Evolutionary conservation across 1,140 invertebrate genomes (phyloP), one percentile per base, ranked within the genome.

Genomic region (Delia radicum): DNA sequence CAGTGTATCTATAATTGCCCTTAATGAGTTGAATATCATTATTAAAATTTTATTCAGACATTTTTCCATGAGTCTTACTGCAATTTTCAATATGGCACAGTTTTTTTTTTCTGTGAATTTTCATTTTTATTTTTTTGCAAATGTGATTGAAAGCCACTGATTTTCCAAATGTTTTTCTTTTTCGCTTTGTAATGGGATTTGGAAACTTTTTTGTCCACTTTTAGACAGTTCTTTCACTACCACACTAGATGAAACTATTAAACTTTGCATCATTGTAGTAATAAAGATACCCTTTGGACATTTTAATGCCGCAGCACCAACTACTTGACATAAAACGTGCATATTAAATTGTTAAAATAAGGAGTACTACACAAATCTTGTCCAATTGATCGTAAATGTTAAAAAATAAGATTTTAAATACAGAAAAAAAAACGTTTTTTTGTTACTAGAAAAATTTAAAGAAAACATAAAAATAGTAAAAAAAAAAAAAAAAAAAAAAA

Each of bases 141-240:
- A 55, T 55, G 48, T 55, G 48, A 55, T 55, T 55, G 48, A 55
- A 55, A 55, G 48, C 48, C 48, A 55, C 48, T 21, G 48, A 55
- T 55, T 55, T 55, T 7, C n/a, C n/a, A 18, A 55, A 24, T 8
- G 2, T 7, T 55, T 55, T 55, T 55, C 18, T 55, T 48, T 24
- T 21, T 21, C 48, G 24, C 15, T 24, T 55, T 21, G 48, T 21
- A 55, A 55, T 55, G 48, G 24, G 24, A 24, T 55, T 21, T 55
- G 18, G 24, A 55, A 55, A 55, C 4, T 55, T 55, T 55, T 55
- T 10, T 18, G 6, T 55, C 33, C 8, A 10, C 10, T 24, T 55
- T 15, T 48, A n/a, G 46, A 13, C 15, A 18, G 6, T n/a, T 15
- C 33, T n/a, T n/a, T n/a, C 46, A 55, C 5, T n/a, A n/a, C n/a